Evolutionary conservation across 37 sponge, comb jelly and placozoan genomes (phyloP).

Genomic region (Theonella swinhoei): DNA sequence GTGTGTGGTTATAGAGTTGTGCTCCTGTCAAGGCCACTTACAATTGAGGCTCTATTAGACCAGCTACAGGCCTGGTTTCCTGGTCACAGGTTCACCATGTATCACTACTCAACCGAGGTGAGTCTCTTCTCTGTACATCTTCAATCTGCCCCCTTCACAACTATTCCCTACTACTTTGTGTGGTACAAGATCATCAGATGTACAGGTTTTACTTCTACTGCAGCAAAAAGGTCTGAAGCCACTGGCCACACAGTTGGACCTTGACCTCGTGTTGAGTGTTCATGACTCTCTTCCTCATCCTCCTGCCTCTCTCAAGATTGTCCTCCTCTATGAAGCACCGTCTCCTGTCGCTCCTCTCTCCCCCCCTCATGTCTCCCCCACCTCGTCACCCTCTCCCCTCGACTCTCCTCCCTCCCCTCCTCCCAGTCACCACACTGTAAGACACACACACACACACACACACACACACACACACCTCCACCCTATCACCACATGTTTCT

Average conservation of each 20-base stretch:
- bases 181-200: neutral
- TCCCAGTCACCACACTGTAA: neutral
- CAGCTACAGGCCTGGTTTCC: slow-evolving; percentile 50
- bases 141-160: too few relatives aligned
- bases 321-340: slow-evolving; percentile 9
- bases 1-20: too few relatives aligned
- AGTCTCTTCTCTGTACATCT: neutral
- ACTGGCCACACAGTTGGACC: slow-evolving; percentile 30
- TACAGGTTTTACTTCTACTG: neutral
- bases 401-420: slow-evolving; percentile 48
- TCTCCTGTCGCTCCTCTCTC: slow-evolving; percentile 19
- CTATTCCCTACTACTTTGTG: neutral
- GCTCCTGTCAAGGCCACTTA: slow-evolving; percentile 50
- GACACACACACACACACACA: too few relatives aligned
- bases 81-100: slow-evolving; percentile 56
- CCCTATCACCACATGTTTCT: neutral
- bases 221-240: slow-evolving; percentile 49
- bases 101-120: slow-evolving; percentile 65
- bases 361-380: slow-evolving; percentile 38
- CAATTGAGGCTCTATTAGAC: slow-evolving; percentile 14
- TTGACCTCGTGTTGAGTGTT: slow-evolving; percentile 17
- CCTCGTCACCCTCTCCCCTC: slow-evolving; percentile 27
- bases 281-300: slow-evolving; percentile 32
- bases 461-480: too few relatives aligned
- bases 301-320: slow-evolving; percentile 36